Base-by-base conservation (phyloP, 30 jellyfish, hydroid and myxozoan species). In the Morbakka virulenta region DNA sequence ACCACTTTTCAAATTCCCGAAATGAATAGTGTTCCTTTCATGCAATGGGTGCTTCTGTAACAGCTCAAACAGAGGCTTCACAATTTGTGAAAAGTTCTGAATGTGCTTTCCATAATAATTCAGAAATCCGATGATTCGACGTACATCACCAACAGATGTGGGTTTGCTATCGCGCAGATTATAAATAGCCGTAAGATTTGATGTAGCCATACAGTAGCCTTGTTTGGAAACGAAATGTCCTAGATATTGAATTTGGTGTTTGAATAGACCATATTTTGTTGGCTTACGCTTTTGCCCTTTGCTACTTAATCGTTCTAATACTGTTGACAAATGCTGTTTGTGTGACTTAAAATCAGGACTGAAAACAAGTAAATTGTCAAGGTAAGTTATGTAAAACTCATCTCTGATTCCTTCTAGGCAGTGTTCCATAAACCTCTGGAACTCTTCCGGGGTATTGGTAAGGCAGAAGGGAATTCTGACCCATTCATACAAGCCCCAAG, bases 401-500 rank as follows among this genome's bases (percentile, higher is more conserved):
- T 27, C 64, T 26, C 13, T 9, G 14, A 6, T 6, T 28, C 32
- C 76, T 2, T 64, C 4, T 24, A 6, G 4, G 32, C 51, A 72
- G 31, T 61, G 79, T 53, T 75, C 81, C 86, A 78, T 78, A 74
- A 20, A 78, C 52, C 89, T 4, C 63, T 78, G 89, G 27, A 67
- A 78, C 62, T 47, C 85, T 64, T 63, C 89, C 28, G 89, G 86
- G 13, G 81, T 74, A 36, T 69, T 72, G 4, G 79, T 35, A 2
- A 77, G 63, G 61, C 87, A 88, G 32, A 80, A 68, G 21, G 82
- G 92, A 28, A 80, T 69, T 29, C 89, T 26, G 20, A 47, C 87
- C 87, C 87, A 80, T 27, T 81, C 81, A 32, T 69, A 81, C 21
- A 81, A 48, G 27, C 61, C 87, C 86, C 85, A 76, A 13, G 87